phyloP scores from a whole-genome alignment of 2,113 vertebrate genomes.

The Pomatorhinus ruficollis region DNA sequence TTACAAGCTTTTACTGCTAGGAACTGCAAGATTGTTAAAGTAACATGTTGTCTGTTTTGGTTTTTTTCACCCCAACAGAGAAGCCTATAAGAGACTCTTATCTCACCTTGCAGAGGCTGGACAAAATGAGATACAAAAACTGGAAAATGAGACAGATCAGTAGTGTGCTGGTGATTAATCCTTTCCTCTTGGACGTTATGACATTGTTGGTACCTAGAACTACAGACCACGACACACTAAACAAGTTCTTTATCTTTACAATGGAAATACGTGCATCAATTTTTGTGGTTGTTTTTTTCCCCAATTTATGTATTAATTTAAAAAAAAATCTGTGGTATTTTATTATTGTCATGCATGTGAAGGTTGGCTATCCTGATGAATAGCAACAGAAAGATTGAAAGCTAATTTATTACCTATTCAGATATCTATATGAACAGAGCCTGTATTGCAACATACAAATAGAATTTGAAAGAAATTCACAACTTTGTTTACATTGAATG shows the following conservation, averaged over 20 bases:
- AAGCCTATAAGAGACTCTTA: slow-evolving; percentile 88
- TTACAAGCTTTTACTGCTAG: background rate
- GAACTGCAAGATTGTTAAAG: background rate
- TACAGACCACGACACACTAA: background rate
- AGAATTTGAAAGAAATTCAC: background rate
- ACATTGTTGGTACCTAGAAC: background rate
- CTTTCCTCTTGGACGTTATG: background rate
- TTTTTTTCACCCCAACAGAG: slow-evolving; percentile 73
- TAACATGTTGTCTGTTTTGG: background rate
- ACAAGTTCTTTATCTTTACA: background rate
- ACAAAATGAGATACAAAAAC: slow-evolving; percentile 84
- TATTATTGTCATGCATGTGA: background rate
- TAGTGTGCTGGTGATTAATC: background rate
- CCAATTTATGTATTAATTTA: background rate
- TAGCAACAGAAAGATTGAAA: background rate
- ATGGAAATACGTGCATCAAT: background rate
- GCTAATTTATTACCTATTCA: background rate
- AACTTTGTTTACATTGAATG: background rate
- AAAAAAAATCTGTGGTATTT: background rate
- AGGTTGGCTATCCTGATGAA: background rate
- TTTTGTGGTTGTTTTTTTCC: background rate
- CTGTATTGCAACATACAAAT: background rate
- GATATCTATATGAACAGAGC: background rate
- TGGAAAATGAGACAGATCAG: slow-evolving; percentile 79
- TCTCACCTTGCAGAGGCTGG: slow-evolving; percentile 84